Evolutionary conservation across 1,140 invertebrate genomes (phyloP), one percentile per base, ranked within the genome.

Genomic region (Lerema accius): DNA sequence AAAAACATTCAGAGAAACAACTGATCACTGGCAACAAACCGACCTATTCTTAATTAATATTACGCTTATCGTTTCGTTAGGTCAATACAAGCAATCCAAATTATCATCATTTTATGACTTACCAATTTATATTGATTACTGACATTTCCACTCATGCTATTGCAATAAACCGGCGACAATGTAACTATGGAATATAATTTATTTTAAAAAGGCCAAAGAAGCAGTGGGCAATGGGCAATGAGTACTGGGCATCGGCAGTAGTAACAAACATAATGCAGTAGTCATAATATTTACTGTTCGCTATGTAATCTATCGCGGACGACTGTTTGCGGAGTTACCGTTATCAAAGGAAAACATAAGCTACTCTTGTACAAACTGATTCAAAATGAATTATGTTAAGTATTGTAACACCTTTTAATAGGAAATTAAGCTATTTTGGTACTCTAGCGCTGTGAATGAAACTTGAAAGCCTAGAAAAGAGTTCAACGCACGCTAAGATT

Each of bases 401-500:
- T 45, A 45, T 0, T n/a, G n/a, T 1, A 7, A 32, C 28, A 32
- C 28, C 4, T 1, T 1, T 32, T 32, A 32, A 32, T 32, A 7
- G 7, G 19, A 7, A 5, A 32, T 32, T 45, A 11, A 0, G 1
- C 23, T 17, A 17, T 43, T 17, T 17, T 17, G 15, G 15, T 43
- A 43, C 4, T 17, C 19, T 26, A 28, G 23, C 23, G 2, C 11
- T 48, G 11, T 16, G 7, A 49, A 55, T 17, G n/a, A 51, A 19
- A 16, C 9, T 26, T 51, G 63, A 45, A 71, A 70, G 71, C 83
- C 73, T 80, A 71, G 71, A 86, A 84, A 86, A 86, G 83, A 86
- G 78, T 80, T 86, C 83, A 86, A 86, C 83, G 83, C 80, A 85
- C 70, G 70, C 56, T 40, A 32, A n/a, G n/a, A n/a, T n/a, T n/a